Conservation (phyloP, 30 jellyfish, hydroid and myxozoan genomes). For the Sanderia malayensis region DNA sequence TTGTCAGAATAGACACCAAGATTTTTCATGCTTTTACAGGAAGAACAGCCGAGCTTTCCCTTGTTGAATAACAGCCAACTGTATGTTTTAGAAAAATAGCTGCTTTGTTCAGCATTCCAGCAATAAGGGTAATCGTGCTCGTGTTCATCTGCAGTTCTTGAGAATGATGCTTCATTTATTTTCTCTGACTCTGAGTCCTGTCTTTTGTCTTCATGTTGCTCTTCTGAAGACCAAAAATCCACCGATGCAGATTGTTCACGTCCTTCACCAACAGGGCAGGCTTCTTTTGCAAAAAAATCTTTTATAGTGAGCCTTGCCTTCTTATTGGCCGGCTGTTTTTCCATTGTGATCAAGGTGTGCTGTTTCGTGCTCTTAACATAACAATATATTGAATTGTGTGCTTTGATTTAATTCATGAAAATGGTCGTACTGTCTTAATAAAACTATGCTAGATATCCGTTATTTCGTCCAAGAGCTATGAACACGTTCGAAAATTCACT, state of each 20-base stretch:
- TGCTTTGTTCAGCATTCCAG: slow-evolving; percentile 29
- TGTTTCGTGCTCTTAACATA: neutral
- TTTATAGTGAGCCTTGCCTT: slow-evolving; percentile 19
- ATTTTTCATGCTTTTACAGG: slow-evolving; percentile 8
- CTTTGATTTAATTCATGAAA: neutral
- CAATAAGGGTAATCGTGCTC: too few relatives aligned
- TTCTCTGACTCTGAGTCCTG: neutral
- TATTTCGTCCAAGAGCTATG: slow-evolving; percentile 13
- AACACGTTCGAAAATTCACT: too few relatives aligned
- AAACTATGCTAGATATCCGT: neutral
- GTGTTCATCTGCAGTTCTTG: slow-evolving; percentile 8
- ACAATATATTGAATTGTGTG: neutral
- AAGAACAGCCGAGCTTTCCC: slow-evolving; percentile 27
- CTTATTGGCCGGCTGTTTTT: slow-evolving; percentile 8
- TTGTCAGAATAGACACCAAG: slow-evolving; percentile 27
- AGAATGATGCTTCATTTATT: too few relatives aligned
- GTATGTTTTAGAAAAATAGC: slow-evolving; percentile 24
- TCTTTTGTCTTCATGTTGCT: slow-evolving; percentile 3
- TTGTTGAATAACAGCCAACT: too few relatives aligned
- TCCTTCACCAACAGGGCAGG: slow-evolving; percentile 1
- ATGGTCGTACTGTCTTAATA: too few relatives aligned
- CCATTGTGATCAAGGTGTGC: slow-evolving; percentile 10
- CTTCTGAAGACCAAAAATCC: slow-evolving; percentile 4
- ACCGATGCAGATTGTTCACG: slow-evolving; percentile 22
- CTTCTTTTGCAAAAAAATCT: slow-evolving; percentile 23